Conservation (phyloP, 2,113 vertebrate genomes). For the Passer domesticus region DNA sequence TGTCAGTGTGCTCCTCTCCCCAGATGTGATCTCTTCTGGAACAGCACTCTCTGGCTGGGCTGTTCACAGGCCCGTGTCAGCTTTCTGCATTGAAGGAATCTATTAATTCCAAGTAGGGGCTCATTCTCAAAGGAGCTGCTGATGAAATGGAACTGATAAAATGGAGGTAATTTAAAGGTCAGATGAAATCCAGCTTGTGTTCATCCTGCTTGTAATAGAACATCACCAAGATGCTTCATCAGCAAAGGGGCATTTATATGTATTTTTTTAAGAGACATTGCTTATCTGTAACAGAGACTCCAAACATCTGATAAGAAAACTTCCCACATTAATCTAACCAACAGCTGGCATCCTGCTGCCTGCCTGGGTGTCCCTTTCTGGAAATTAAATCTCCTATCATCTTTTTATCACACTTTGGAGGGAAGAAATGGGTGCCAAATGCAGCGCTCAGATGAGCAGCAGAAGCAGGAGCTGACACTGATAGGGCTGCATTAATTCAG, state of each 20-base stretch:
- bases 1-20: neutral
- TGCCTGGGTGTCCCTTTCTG: neutral
- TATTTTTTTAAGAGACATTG: neutral
- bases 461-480: neutral
- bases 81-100: slow-evolving; percentile 10
- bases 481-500: neutral
- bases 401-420: slow-evolving; percentile 1
- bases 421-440: neutral
- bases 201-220: slow-evolving; percentile 38
- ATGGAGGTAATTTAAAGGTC: slow-evolving; percentile 68
- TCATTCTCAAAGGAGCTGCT: slow-evolving; percentile 36
- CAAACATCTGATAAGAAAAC: slow-evolving; percentile 22
- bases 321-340: slow-evolving; percentile 33
- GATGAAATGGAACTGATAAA: slow-evolving; percentile 53
- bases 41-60: neutral
- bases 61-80: neutral
- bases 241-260: neutral
- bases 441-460: neutral
- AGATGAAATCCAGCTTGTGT: slow-evolving; percentile 33
- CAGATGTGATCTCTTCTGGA: neutral
- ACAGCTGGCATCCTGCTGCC: neutral
- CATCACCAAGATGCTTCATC: neutral
- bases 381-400: slow-evolving; percentile 34
- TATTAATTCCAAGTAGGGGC: slow-evolving; percentile 39
- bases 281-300: slow-evolving; percentile 2